These are phyloP conservation scores for Sebastes diaconus DNA, from an alignment of 2,797 vertebrate species.

Conservation along the genomic window DNA sequence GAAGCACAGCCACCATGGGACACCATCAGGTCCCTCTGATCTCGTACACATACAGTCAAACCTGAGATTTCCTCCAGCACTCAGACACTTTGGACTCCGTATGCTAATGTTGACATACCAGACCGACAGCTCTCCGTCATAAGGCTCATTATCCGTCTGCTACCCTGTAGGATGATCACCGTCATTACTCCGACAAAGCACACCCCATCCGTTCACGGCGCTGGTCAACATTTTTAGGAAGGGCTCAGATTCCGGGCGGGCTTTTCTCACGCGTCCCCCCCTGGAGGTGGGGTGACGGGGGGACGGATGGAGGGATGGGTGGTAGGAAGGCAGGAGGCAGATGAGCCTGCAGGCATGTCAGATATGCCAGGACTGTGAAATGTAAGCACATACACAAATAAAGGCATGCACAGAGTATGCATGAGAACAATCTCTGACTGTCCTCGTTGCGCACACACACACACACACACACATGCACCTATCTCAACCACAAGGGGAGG, in stretches of 20 bases:
- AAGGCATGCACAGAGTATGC: constrained; percentile 18
- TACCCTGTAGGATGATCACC: constrained; percentile 11
- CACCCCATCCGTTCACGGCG: constrained; percentile 4
- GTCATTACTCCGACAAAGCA: constrained; percentile 18
- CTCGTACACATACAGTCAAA: neutral
- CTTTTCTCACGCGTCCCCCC: constrained; percentile 48
- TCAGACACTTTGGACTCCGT: constrained; percentile 40
- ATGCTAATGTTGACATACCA: constrained; percentile 46
- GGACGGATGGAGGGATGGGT: neutral
- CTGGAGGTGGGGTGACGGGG: neutral
- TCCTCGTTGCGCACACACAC: neutral
- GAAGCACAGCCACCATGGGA: constrained; percentile 26
- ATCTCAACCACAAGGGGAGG: neutral
- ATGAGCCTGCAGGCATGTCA: constrained; percentile 51
- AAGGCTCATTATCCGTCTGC: constrained; percentile 40
- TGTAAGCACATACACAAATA: constrained; percentile 28
- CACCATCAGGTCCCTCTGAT: constrained; percentile 34
- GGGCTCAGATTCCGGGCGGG: constrained; percentile 49
- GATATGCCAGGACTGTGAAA: constrained; percentile 43
- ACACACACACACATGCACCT: neutral
- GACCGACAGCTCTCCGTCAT: constrained; percentile 30
- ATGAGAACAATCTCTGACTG: constrained; percentile 14
- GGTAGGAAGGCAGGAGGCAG: constrained; percentile 11
- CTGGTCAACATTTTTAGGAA: constrained; percentile 52
- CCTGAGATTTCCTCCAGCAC: constrained; percentile 34